phyloP scores from a whole-genome alignment of 2,888 invertebrate species.

The Toxonevra muliebris region DNA sequence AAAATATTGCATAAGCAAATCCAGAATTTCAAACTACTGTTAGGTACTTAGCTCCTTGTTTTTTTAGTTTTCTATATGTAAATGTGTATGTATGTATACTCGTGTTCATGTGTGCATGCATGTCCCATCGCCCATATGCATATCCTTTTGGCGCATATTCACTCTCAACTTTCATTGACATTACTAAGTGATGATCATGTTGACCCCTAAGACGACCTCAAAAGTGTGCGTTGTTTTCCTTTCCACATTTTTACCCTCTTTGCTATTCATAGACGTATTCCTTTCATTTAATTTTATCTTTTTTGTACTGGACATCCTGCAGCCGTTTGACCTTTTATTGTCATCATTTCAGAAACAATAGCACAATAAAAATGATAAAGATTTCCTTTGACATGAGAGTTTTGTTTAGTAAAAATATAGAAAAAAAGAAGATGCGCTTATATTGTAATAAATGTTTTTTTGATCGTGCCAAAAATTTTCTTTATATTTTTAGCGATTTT shows the following conservation, averaged over 20 bases:
- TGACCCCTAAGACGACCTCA: constrained; percentile 45
- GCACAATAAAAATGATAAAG: constrained; percentile 52
- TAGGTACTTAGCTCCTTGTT: not conserved
- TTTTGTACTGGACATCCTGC: not conserved
- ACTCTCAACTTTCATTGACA: constrained; percentile 28
- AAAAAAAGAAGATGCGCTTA: not conserved
- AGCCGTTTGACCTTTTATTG: constrained; percentile 49
- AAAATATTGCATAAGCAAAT: not conserved
- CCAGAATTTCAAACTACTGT: not conserved
- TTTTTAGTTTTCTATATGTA: too few species aligned
- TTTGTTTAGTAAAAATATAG: not conserved
- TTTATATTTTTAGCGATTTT: not conserved
- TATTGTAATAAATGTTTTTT: constrained; percentile 5
- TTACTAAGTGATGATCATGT: constrained; percentile 37
- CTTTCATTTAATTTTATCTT: not conserved
- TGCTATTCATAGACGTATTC: not conserved
- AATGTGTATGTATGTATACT: too few species aligned
- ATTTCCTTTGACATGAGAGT: constrained; percentile 41
- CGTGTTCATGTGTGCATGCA: not conserved
- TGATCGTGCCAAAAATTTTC: constrained; percentile 1
- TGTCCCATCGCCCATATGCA: not conserved
- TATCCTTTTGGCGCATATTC: not conserved
- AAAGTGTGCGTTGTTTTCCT: constrained; percentile 41
- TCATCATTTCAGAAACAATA: constrained; percentile 40
- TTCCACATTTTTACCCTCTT: constrained; percentile 17